A percentile compares a stretch with the other conserved stretches of the same genome.
Evolutionary conservation across 2,797 vertebrate genomes (phyloP).

Genomic region (Chaenodraco wilsoni): DNA sequence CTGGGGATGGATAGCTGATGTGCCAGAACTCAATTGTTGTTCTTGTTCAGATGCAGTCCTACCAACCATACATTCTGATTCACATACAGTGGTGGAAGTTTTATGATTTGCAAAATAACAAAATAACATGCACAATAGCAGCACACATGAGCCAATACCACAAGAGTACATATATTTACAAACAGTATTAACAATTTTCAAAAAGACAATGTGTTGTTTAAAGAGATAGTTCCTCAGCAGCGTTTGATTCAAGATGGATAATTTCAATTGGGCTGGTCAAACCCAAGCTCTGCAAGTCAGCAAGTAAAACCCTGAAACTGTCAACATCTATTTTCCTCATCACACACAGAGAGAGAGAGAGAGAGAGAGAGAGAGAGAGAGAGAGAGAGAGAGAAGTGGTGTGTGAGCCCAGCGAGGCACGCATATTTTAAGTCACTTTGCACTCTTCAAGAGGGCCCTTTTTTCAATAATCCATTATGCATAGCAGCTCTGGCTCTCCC

Average conservation of each 20-base stretch:
- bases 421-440: conserved; percentile 83
- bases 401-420: conserved; percentile 51
- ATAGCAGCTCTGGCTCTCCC: conserved; percentile 85
- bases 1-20: conserved; percentile 6
- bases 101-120: not conserved
- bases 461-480: conserved; percentile 90
- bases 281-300: conserved; percentile 47
- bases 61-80: conserved; percentile 15
- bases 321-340: conserved; percentile 66
- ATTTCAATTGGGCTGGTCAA: conserved; percentile 22
- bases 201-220: not conserved
- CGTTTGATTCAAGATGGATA: conserved; percentile 38
- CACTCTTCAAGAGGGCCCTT: conserved; percentile 79
- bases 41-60: not conserved
- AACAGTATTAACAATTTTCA: conserved; percentile 7
- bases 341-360: too few species aligned
- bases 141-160: not conserved
- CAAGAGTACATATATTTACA: conserved; percentile 4
- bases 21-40: not conserved
- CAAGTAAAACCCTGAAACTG: conserved; percentile 60
- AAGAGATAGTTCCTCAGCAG: conserved; percentile 21
- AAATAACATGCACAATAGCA: not conserved
- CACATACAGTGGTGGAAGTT: not conserved
- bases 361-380: conserved; percentile 13
- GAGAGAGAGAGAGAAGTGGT: conserved; percentile 24